Base-by-base conservation (phyloP, 2,888 invertebrate species). In the Andrena haemorrhoa region DNA sequence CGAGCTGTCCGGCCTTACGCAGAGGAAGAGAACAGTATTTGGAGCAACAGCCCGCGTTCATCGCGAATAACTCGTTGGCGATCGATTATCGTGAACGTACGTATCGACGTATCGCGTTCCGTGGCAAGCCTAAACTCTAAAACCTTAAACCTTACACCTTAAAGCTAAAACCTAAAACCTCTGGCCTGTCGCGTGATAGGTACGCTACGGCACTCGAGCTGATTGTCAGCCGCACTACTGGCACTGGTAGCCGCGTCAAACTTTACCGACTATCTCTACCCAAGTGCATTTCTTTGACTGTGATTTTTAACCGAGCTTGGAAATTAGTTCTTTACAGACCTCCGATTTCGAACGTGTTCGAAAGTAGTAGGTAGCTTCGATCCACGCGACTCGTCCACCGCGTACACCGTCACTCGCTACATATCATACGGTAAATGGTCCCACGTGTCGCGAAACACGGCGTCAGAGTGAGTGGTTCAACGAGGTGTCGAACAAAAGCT, bases 281-380 rank as follows among this genome's bases (percentile, higher is more conserved):
- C 51, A 69, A 76, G 75, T 29, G 75, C 74, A 47, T 73, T 83
- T 71, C 68, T 73, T 80, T 75, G 61, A 79, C 85, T 85, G 85
- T 85, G 82, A 85, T 82, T 82, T 79, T 64, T 56, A 56, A 79
- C 41, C 72, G 86, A 73, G 81, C 75, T 84, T 75, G 79, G 82
- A 75, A 86, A 82, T 72, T 79, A 69, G 77, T 79, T 71, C 76
- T 77, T 71, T 66, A 58, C 41, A 35, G 35, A 74, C 63, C 74
- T 76, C 75, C 41, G 7, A 72, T 49, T 77, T 69, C 66, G 72
- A 79, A 31, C 61, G 68, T 63, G 58, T 71, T 64, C 29, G 47
- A 31, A 41, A 10, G 10, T 12, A 56, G 63, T 61, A 49, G 63
- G 26, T 47, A 33, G 20, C 35, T 70, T 70, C 33, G 69, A 58